A percentile compares a stretch with the other conserved stretches of the same genome.
phyloP scores from a whole-genome alignment of 2,797 vertebrate genomes.

The Dermochelys coriacea region DNA sequence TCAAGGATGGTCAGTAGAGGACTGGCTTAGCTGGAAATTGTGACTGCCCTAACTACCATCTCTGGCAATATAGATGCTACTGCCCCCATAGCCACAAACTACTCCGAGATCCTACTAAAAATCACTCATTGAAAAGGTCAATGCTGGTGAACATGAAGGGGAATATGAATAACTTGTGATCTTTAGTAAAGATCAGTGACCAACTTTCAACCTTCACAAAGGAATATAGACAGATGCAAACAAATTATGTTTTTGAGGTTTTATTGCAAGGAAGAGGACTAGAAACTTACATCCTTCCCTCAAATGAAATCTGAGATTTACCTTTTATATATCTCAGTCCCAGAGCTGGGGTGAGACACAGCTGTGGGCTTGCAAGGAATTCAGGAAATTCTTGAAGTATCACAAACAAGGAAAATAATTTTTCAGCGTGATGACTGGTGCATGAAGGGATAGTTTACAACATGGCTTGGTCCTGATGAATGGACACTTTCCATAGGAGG shows the following conservation, averaged over 20 bases:
- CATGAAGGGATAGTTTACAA: background rate
- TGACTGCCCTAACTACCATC: no score
- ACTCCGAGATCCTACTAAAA: background rate
- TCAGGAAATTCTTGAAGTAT: background rate
- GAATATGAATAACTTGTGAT: background rate
- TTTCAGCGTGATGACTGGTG: background rate
- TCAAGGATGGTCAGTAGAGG: no score
- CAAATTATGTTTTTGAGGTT: background rate
- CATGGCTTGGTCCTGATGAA: background rate
- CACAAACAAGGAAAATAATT: background rate
- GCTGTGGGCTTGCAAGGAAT: background rate
- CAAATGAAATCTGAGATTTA: background rate
- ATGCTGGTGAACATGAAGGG: background rate
- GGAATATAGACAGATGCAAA: rapidly evolving
- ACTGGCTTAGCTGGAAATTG: no score
- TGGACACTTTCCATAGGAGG: background rate
- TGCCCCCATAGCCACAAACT: no score
- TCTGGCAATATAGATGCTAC: no score
- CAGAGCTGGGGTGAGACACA: background rate
- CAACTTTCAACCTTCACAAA: background rate
- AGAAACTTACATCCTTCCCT: background rate
- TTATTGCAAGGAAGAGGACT: background rate
- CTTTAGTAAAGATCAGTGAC: rapidly evolving
- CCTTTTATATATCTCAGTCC: background rate
- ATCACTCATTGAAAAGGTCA: background rate